Evolutionary conservation across 64 coral and sea anemone species (phyloP), one percentile per base, ranked within the genome.

Genomic region (Porites australiensis): DNA sequence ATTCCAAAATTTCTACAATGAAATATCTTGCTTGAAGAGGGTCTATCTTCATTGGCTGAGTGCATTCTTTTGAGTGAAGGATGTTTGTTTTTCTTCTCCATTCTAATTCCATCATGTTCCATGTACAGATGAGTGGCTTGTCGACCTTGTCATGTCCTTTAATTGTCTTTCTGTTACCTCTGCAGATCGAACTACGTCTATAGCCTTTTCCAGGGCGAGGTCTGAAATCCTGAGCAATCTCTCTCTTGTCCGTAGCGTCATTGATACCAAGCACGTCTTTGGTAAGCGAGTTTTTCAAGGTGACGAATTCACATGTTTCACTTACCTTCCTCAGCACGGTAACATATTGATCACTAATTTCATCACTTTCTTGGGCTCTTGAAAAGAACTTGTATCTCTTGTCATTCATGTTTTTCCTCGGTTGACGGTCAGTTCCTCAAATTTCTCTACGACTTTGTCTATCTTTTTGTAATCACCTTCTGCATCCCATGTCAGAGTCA

Each of bases 281-380:
- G 75, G 79, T 79, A 43, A 89, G 62, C 13, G 74, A 89, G 45
- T 89, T 58, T 67, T 89, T 82, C 3, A 91, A 16, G 69, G 77
- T 44, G 20, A 74, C 88, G 79, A 89, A 89, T 79, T 89, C 88
- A 79, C 88, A 89, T 46, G 88, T 69, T 44, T 89, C 14, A 12
- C 57, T 37, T 23, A 89, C 20, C 18, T 65, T 89, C 67, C 65
- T 89, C 74, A 89, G 69, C n/a, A 68, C 43, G 12, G 88, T 89
- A n/a, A 89, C 88, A 45, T 89, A 89, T 10, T 88, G 86, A 27
- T 88, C 71, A 43, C 76, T 88, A 9, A 50, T 58, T 27, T 88
- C 71, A 15, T 61, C 88, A 79, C 61, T 89, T 1, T 89, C 88
- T 89, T 89, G 89, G 27, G 51, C 55, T 72, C 89, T 91, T 18